phyloP scores from a whole-genome alignment of 2,888 invertebrate species.

The Nomada fucata region DNA sequence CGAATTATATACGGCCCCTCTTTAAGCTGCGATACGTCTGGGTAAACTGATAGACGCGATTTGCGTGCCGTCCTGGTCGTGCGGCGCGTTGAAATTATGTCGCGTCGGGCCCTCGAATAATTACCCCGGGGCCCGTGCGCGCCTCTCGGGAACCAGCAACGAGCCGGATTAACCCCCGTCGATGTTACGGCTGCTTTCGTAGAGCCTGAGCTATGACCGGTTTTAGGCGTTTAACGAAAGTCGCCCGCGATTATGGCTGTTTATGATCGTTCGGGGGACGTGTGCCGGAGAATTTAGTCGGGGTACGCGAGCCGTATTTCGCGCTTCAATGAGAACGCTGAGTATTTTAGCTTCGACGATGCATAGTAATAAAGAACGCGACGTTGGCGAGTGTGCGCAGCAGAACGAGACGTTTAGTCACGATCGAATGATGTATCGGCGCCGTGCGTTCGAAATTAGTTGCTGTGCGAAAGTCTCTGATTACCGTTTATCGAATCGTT shows the following conservation, averaged over 20 bases:
- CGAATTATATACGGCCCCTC: slow-evolving; percentile 39
- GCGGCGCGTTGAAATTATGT: slow-evolving; percentile 37
- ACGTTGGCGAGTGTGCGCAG: no score
- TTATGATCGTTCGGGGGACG: slow-evolving; percentile 11
- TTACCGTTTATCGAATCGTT: not conserved
- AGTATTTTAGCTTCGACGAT: not conserved
- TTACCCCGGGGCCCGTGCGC: not conserved
- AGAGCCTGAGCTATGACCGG: slow-evolving; percentile 23
- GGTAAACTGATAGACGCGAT: slow-evolving; percentile 53
- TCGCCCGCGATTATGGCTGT: slow-evolving; percentile 25
- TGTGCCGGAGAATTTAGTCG: not conserved
- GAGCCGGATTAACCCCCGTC: slow-evolving; percentile 12
- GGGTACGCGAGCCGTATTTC: slow-evolving; percentile 9
- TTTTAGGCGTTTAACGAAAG: slow-evolving; percentile 41
- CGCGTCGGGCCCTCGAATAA: slow-evolving; percentile 33
- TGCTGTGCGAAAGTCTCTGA: not conserved
- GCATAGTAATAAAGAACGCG: not conserved
- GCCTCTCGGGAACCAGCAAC: slow-evolving; percentile 3
- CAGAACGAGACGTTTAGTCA: slow-evolving; percentile 7
- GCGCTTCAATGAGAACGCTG: not conserved
- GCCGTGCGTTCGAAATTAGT: not conserved
- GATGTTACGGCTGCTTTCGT: slow-evolving; percentile 27
- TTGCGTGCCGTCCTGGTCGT: slow-evolving; percentile 27
- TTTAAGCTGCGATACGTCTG: slow-evolving; percentile 26
- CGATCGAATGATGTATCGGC: slow-evolving; percentile 6